A percentile compares a stretch with the other conserved stretches of the same genome.
Conservation (phyloP, 2,888 invertebrate genomes). For the Chymomyza procnemis region DNA sequence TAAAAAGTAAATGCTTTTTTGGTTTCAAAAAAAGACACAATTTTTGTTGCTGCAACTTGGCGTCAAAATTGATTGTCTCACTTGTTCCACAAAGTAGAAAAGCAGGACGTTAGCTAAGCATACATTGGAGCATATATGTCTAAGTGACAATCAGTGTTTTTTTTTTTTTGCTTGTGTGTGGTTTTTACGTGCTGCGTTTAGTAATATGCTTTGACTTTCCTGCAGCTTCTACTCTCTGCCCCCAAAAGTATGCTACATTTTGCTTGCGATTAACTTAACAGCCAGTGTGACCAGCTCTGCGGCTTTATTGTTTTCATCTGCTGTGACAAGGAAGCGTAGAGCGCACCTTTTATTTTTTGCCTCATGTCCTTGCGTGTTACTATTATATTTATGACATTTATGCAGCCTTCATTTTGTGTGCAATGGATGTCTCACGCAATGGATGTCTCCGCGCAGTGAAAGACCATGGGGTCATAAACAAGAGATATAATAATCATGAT, state of each 20-base stretch:
- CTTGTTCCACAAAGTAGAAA: neutral
- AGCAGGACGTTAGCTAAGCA: no score
- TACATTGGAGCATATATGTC: neutral
- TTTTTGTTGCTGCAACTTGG: neutral
- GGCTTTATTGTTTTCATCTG: neutral
- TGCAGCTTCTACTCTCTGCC: neutral
- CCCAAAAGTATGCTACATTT: neutral
- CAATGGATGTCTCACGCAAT: conserved; percentile 25
- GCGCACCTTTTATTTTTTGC: neutral
- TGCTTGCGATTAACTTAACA: conserved; percentile 31
- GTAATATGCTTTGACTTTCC: conserved; percentile 28
- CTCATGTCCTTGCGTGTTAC: conserved; percentile 30
- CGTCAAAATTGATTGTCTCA: neutral
- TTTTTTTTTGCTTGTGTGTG: neutral
- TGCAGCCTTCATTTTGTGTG: conserved; percentile 60
- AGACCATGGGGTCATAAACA: neutral
- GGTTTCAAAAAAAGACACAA: neutral
- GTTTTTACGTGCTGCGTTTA: conserved; percentile 50
- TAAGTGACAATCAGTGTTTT: conserved; percentile 8
- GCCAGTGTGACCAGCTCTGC: neutral
- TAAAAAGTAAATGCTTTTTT: conserved; percentile 7
- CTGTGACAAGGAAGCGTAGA: neutral
- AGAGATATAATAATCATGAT: neutral
- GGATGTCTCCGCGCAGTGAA: neutral
- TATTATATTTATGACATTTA: conserved; percentile 43